A percentile compares a stretch with the other conserved stretches of the same genome.
Conservation (phyloP, 92 coral and sea anemone genomes). For the Actinernus sp. region DNA sequence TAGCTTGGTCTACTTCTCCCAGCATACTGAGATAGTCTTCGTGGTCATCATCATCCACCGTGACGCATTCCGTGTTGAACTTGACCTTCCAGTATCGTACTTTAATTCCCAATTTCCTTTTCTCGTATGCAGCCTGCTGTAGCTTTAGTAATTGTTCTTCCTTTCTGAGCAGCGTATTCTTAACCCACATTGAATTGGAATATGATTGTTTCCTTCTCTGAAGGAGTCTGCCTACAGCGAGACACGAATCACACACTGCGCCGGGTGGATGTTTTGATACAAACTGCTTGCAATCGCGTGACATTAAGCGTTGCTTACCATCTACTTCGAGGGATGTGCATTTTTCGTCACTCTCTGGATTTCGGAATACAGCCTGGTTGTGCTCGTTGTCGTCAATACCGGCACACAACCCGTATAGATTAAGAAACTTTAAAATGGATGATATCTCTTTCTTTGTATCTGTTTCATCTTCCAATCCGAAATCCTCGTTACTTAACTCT, state of each 20-base stretch:
- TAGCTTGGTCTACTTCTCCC: background rate
- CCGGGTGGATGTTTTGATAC: background rate
- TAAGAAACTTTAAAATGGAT: background rate
- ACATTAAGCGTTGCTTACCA: background rate
- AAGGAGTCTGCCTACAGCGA: background rate
- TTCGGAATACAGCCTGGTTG: background rate
- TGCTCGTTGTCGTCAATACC: background rate
- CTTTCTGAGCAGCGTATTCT: background rate
- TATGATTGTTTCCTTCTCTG: background rate
- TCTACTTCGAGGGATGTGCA: background rate
- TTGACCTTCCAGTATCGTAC: conserved; percentile 17
- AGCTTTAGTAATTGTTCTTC: conserved; percentile 2
- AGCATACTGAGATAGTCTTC: conserved; percentile 13
- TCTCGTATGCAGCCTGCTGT: background rate
- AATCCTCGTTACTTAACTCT: no score
- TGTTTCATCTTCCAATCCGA: no score
- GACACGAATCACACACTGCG: background rate
- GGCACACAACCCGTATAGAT: background rate
- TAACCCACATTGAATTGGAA: background rate
- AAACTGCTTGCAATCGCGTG: background rate
- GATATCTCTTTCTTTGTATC: no score
- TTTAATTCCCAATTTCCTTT: conserved; percentile 8
- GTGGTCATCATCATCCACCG: conserved; percentile 25
- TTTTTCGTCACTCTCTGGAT: background rate
- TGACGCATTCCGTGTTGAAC: background rate